Evolutionary conservation across 2,797 vertebrate species (phyloP), one percentile per base, ranked within the genome.

Genomic region (Epinephelus malabaricus): DNA sequence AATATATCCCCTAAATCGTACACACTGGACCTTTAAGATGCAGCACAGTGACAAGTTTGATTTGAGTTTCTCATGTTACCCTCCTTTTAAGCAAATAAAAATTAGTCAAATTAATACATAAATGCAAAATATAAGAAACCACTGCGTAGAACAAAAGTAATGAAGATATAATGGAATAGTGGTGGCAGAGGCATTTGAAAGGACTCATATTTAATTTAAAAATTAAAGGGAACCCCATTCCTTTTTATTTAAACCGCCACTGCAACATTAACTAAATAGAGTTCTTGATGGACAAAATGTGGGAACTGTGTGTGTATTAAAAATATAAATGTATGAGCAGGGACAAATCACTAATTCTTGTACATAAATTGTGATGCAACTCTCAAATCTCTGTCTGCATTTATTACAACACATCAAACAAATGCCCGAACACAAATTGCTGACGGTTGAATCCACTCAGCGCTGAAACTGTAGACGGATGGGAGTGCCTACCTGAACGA

Each of bases 401-500:
- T 59, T 5, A 73, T 71, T 49, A 17, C 50, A 54, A 59, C 78
- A 82, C 69, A 56, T 65, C 54, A 88, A 82, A 78, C 11, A 58
- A 55, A 46, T 25, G 18, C 58, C 19, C 14, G 60, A 72, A 60
- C 51, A 40, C 25, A 58, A 19, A 54, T 67, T 75, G 64, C 55
- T 81, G 43, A 53, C 46, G 53, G 47, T 45, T 56, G 63, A 79
- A 54, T 76, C 76, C 56, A 76, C 51, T 64, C 63, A 69, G 54
- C 23, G 69, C 46, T 69, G 73, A 60, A 46, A 59, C 23, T 25
- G 51, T 18, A 40, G 34, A 53, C 30, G 4, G 47, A 65, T 73
- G 23, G 23, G 23, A 30, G 38, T 18, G 21, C 95, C 84, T 97
- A 99, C 98, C 97, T 99, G 96, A 99, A 97, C n/a, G 98, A 96